Percentiles rank a stretch among this genome's conserved stretches.
Conservation (phyloP, 2,113 vertebrate species). For the Pteropus alecto region DNA sequence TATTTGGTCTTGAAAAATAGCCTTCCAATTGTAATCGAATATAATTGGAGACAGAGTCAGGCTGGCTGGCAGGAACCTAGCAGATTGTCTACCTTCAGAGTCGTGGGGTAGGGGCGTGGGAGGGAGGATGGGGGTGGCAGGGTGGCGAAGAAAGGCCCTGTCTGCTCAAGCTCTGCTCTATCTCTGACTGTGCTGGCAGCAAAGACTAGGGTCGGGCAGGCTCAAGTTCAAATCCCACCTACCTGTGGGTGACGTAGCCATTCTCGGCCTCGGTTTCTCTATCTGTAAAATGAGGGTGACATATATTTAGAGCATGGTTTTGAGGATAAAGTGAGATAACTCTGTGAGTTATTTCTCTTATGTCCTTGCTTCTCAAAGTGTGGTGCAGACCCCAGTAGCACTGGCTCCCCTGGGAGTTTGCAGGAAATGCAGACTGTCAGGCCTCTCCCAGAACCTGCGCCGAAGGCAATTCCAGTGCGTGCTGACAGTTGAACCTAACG, state of each 20-base stretch:
- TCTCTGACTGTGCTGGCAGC: not conserved
- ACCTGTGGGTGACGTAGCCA: not conserved
- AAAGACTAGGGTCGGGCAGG: not conserved
- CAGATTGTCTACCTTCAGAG: not conserved
- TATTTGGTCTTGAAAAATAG: not conserved
- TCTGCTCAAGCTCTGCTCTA: not conserved
- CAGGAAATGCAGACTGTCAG: not conserved
- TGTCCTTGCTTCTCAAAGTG: not conserved
- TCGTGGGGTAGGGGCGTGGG: rapidly evolving
- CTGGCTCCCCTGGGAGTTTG: not conserved
- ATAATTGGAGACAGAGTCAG: not conserved
- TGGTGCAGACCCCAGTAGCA: not conserved
- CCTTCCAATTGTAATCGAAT: not conserved
- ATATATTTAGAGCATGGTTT: not conserved
- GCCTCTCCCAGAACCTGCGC: not conserved
- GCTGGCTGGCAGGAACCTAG: not conserved
- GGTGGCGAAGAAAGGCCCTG: not conserved
- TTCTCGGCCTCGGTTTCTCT: not conserved
- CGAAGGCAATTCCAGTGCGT: rapidly evolving
- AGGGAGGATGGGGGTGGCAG: not conserved
- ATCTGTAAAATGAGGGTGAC: not conserved
- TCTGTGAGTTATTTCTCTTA: rapidly evolving
- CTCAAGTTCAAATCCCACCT: not conserved
- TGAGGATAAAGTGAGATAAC: not conserved
- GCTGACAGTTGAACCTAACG: rapidly evolving